phyloP scores from a whole-genome alignment of 2,797 vertebrate genomes.

The Acropternis orthonyx region DNA sequence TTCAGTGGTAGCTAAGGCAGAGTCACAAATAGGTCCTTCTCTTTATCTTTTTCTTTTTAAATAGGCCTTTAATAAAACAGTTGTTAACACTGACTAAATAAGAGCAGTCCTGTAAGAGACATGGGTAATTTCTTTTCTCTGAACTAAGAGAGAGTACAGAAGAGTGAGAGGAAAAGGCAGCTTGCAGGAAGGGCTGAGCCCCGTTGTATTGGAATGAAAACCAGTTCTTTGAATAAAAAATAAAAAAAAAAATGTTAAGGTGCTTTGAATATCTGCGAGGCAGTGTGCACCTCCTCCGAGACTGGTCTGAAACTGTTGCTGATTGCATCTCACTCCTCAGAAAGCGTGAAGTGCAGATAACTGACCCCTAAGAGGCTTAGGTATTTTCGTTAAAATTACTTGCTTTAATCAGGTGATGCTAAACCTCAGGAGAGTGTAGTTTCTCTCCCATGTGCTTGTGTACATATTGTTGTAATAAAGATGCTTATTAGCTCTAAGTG shows the following conservation, averaged over 20 bases:
- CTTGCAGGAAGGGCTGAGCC: background rate
- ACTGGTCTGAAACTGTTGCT: background rate
- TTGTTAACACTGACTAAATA: background rate
- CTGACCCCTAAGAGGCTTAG: background rate
- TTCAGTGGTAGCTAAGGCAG: background rate
- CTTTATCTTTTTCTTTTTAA: background rate
- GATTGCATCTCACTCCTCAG: background rate
- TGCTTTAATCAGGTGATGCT: conserved; percentile 25
- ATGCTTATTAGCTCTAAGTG: conserved; percentile 28
- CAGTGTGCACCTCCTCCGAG: background rate
- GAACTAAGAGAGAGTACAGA: background rate
- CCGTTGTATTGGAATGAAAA: background rate
- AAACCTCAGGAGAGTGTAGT: background rate
- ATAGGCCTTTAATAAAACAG: background rate
- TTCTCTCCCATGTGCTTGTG: conserved; percentile 1
- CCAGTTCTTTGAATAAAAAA: background rate
- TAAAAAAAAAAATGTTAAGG: background rate
- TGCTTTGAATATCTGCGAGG: background rate
- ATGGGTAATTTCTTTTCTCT: background rate
- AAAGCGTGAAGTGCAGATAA: background rate
- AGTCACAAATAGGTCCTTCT: background rate
- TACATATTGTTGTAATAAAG: conserved; percentile 57
- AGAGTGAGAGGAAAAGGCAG: background rate
- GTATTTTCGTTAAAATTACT: background rate
- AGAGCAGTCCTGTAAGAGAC: background rate